phyloP scores from a whole-genome alignment of 2,113 vertebrate genomes.

The Notothenia rossii region DNA sequence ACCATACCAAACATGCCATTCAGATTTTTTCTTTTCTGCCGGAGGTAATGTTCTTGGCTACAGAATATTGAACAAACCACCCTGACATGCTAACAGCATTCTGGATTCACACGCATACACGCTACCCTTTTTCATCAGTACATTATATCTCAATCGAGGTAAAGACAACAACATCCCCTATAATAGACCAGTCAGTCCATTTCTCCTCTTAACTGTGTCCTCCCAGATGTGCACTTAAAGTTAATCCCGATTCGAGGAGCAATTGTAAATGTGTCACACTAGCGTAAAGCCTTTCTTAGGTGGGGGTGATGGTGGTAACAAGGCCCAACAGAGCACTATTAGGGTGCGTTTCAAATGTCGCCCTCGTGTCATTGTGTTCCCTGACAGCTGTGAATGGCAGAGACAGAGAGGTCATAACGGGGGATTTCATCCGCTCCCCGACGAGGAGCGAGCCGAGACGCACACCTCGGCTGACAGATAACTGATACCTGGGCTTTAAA shows the following conservation, averaged over 20 bases:
- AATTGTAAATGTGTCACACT: constrained; percentile 44
- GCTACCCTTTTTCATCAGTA: constrained; percentile 4
- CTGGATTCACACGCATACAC: constrained; percentile 5
- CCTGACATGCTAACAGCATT: constrained; percentile 8
- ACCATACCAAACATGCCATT: too few relatives aligned
- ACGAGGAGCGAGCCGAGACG: constrained; percentile 53
- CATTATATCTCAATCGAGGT: constrained; percentile 51
- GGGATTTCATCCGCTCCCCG: constrained; percentile 62
- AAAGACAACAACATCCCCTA: constrained; percentile 50
- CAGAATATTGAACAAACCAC: not conserved
- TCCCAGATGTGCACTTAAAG: constrained; percentile 54
- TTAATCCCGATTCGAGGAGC: constrained; percentile 68
- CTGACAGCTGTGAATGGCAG: constrained; percentile 73
- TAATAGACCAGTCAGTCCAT: constrained; percentile 53
- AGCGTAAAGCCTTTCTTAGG: constrained; percentile 49
- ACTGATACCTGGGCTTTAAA: constrained; percentile 83
- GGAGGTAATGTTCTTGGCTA: not conserved
- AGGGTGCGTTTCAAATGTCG: constrained; percentile 63
- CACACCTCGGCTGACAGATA: constrained; percentile 72
- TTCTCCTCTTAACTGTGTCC: constrained; percentile 34
- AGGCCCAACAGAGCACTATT: constrained; percentile 60
- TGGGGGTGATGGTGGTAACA: constrained; percentile 60
- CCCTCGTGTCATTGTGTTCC: constrained; percentile 66
- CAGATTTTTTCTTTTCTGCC: not conserved
- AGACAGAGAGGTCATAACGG: constrained; percentile 72